Evolutionary conservation across 2,888 invertebrate genomes (phyloP).

Genomic region (Epinotia nisella): DNA sequence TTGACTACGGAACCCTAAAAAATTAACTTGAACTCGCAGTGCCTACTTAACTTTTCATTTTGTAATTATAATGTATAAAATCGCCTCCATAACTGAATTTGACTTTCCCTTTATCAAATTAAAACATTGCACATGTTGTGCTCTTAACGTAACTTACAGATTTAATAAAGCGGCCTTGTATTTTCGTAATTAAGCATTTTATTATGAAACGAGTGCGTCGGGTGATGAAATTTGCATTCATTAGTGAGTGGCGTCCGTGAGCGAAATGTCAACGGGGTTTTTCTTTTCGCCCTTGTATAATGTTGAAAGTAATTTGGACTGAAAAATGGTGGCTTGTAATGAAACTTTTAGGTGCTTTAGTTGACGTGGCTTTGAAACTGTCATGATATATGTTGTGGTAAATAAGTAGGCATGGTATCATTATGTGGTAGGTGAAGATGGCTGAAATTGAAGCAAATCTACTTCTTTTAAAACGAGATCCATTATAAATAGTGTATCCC

Average conservation of each 20-base stretch:
- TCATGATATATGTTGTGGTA: neutral
- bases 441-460: too few species aligned
- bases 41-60: too few species aligned
- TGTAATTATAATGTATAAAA: too few species aligned
- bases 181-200: constrained; percentile 66
- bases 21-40: too few species aligned
- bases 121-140: neutral
- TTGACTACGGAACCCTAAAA: too few species aligned
- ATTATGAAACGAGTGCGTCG: constrained; percentile 65
- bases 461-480: too few species aligned
- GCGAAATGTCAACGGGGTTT: constrained; percentile 62
- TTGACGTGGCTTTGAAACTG: neutral
- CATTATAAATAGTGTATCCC: too few species aligned
- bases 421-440: neutral
- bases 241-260: constrained; percentile 64
- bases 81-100: neutral
- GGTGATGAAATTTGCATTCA: constrained; percentile 80
- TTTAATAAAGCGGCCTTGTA: constrained; percentile 53
- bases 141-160: constrained; percentile 47
- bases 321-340: constrained; percentile 14
- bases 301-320: constrained; percentile 17
- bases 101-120: constrained; percentile 4
- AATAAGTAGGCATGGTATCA: neutral
- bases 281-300: constrained; percentile 50
- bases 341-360: neutral